Base-by-base conservation (phyloP, 2,113 vertebrate species). In the Limanda limanda region DNA sequence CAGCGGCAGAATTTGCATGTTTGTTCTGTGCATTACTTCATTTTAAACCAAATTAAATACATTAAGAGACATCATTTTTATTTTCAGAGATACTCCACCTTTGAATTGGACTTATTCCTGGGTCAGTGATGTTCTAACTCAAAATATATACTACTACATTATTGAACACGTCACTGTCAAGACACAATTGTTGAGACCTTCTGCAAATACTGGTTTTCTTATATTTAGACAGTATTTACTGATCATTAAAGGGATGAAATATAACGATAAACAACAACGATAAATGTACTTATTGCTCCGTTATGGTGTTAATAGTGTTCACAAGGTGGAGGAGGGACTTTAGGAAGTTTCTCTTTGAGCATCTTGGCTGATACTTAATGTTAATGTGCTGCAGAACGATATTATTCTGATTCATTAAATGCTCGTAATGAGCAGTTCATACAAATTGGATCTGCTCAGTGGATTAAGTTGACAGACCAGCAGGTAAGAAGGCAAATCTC, bases 401-500 rank as follows among this genome's bases (percentile, higher is more conserved):
- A 47, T 47, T 14, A 47, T 47, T 47, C 17, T 47, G 3, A 17
- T 47, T 17, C 14, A 64, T 27, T 65, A 59, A 51, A 67, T 62
- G n/a, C 35, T 42, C 2, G 52, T 70, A 52, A 68, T 45, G 61
- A 76, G 65, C 18, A 48, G 55, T 5, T 54, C 21, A 35, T 18
- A 42, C 58, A 48, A 71, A 74, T 31, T 24, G 8, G n/a, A 20
- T 73, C 62, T 70, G 21, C 18, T 31, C 17, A 5, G 14, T 25
- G 68, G 70, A 54, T 76, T 58, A 42, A 70, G 48, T 61, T 24
- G 66, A 67, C 3, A 0, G 48, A 65, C 20, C 5, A 24, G 54
- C 25, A 40, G 54, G 12, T 60, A 14, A 45, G 5, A 57, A 23
- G 31, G 68, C 37, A 52, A 5, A 68, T 81, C 59, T 67, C 56